Evolutionary conservation across 2,888 invertebrate species (phyloP).

Genomic region (Caradrina kadenii): DNA sequence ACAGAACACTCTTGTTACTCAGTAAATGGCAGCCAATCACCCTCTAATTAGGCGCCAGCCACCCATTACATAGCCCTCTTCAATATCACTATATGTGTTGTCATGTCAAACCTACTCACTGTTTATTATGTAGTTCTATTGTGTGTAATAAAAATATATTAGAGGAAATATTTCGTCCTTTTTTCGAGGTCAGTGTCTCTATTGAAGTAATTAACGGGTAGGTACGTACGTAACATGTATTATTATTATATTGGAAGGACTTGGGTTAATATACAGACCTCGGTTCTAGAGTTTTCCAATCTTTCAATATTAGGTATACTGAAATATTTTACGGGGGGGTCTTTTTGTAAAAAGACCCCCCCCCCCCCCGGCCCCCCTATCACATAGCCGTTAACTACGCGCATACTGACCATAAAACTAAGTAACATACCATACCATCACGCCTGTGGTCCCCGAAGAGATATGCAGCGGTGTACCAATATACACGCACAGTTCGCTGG

Average conservation of each 20-base stretch:
- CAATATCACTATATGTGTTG: slow-evolving; percentile 29
- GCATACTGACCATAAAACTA: no score
- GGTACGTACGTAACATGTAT: background rate
- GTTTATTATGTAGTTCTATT: background rate
- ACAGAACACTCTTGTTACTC: slow-evolving; percentile 21
- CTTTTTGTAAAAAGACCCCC: no score
- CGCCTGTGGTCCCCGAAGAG: no score
- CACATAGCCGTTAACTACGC: background rate
- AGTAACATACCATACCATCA: no score
- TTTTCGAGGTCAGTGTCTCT: slow-evolving; percentile 5
- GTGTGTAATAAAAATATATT: slow-evolving; percentile 6
- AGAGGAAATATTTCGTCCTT: slow-evolving; percentile 2
- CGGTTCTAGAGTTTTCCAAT: slow-evolving; percentile 10
- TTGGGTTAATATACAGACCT: slow-evolving; percentile 16
- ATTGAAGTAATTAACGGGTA: slow-evolving; percentile 33
- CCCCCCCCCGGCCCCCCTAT: no score
- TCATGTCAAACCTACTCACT: slow-evolving; percentile 21
- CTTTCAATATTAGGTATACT: background rate
- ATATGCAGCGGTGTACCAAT: no score
- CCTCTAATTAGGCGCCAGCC: slow-evolving; percentile 33
- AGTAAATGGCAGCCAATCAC: slow-evolving; percentile 17
- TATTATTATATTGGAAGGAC: slow-evolving; percentile 1
- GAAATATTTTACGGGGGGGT: no score
- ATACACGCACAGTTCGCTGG: no score
- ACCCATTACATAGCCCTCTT: slow-evolving; percentile 44